phyloP scores from a whole-genome alignment of 2,888 invertebrate species.

The Torymus tubicola region DNA sequence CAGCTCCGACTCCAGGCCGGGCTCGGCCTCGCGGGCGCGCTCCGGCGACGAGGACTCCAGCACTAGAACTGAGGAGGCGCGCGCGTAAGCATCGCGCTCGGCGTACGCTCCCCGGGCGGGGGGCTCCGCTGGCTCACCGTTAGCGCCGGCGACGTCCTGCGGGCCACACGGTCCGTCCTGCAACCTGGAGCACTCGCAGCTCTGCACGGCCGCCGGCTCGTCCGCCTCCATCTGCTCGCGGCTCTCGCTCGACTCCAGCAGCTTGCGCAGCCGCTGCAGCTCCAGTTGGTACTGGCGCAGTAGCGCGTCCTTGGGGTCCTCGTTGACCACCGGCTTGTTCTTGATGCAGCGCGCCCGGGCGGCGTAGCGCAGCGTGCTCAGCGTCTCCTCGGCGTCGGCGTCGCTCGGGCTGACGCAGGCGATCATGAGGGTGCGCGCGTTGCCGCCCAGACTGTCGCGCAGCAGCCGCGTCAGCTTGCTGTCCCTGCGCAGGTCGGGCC shows the following conservation, averaged over 20 bases:
- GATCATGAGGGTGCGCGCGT: constrained; percentile 93
- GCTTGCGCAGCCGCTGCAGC: constrained; percentile 83
- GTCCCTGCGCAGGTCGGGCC: constrained; percentile 80
- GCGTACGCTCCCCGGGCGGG: too few species aligned
- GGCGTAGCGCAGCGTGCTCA: constrained; percentile 89
- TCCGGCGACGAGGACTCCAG: constrained; percentile 15
- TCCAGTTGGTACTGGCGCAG: constrained; percentile 91
- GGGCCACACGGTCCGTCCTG: not conserved
- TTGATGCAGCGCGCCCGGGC: constrained; percentile 91
- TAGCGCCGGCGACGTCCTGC: too few species aligned
- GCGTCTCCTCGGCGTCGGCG: constrained; percentile 89
- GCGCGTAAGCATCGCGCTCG: too few species aligned
- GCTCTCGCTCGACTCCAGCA: constrained; percentile 75
- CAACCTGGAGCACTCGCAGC: not conserved
- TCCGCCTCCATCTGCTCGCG: not conserved
- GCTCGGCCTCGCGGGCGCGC: constrained; percentile 51
- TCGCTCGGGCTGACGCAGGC: constrained; percentile 90
- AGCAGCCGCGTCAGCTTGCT: constrained; percentile 89
- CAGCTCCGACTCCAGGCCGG: constrained; percentile 67
- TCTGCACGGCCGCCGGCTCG: not conserved
- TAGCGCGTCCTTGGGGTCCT: constrained; percentile 93
- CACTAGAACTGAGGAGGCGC: not conserved
- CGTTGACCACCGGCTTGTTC: constrained; percentile 90
- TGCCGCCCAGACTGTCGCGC: constrained; percentile 90
- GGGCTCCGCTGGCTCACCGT: too few species aligned